Percentiles rank a stretch among this genome's conserved stretches.
Evolutionary conservation across 2,888 invertebrate species (phyloP).

Genomic region (Drosophila paucipuncta): DNA sequence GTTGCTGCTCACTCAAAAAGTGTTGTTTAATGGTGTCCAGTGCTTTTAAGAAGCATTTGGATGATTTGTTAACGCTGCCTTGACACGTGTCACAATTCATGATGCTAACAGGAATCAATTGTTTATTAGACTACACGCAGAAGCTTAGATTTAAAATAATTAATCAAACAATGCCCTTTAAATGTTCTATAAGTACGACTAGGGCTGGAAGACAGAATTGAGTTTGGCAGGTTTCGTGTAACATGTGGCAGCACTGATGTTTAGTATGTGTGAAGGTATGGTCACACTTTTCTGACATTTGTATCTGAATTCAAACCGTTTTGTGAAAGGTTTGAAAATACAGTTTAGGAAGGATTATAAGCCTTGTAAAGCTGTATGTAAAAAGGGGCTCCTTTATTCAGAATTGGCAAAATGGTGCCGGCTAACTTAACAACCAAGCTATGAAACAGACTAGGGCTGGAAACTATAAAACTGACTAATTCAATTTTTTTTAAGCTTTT

Average conservation of each 20-base stretch:
- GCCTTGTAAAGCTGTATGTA: too few relatives aligned
- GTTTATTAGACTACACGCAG: not conserved
- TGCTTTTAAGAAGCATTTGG: slow-evolving; percentile 55
- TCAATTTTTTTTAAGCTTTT: not conserved
- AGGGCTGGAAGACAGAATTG: not conserved
- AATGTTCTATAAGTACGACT: not conserved
- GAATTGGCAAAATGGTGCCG: not conserved
- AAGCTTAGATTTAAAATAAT: not conserved
- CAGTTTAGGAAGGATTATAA: not conserved
- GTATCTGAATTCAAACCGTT: not conserved
- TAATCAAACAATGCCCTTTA: not conserved
- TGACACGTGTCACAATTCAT: slow-evolving; percentile 62
- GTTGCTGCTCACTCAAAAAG: slow-evolving; percentile 71
- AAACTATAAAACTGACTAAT: not conserved
- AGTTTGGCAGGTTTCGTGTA: not conserved
- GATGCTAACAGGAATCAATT: not conserved
- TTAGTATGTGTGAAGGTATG: not conserved
- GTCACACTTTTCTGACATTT: not conserved
- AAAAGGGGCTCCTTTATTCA: not conserved
- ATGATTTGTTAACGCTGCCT: slow-evolving; percentile 37
- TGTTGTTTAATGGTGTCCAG: slow-evolving; percentile 74
- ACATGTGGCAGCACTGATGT: not conserved
- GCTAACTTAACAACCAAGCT: too few relatives aligned
- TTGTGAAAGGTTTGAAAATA: not conserved
- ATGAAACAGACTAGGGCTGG: slow-evolving; percentile 4